Evolutionary conservation across 2,113 vertebrate species (phyloP).

Genomic region (Sialia sialis): DNA sequence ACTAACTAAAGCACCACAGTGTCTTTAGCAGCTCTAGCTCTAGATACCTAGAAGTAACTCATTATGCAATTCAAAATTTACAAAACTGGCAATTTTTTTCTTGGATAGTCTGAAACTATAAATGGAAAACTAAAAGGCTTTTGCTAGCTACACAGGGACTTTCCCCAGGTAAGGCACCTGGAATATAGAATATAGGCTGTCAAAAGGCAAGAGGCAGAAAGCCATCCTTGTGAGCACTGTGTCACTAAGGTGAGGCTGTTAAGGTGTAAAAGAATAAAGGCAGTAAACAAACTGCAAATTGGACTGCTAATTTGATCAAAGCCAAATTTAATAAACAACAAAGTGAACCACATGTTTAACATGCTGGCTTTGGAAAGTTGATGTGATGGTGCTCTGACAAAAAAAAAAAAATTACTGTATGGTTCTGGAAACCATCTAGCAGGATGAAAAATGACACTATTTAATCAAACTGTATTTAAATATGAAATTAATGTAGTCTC

Average conservation of each 20-base stretch:
- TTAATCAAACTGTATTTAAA: slow-evolving; percentile 12
- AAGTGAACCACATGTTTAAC: not conserved
- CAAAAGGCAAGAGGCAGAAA: not conserved
- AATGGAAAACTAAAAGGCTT: not conserved
- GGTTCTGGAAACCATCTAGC: not conserved
- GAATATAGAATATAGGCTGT: not conserved
- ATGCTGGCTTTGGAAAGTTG: not conserved
- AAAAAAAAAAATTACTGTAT: not conserved
- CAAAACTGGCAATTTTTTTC: not conserved
- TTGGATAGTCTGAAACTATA: not conserved
- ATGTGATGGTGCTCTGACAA: not conserved
- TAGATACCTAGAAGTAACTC: not conserved
- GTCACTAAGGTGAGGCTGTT: not conserved
- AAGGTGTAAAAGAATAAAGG: not conserved
- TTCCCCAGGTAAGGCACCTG: not conserved
- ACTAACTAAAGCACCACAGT: not conserved
- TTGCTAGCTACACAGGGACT: not conserved
- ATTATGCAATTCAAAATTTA: not conserved
- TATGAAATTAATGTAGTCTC: not conserved
- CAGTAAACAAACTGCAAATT: not conserved
- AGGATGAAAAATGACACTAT: not conserved
- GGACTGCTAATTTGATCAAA: not conserved
- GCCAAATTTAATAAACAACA: not conserved
- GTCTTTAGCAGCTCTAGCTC: not conserved
- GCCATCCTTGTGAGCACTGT: not conserved